Percentiles rank a stretch among this genome's conserved stretches.
phyloP scores from a whole-genome alignment of 2,888 invertebrate species.

The Hemithea aestivaria region DNA sequence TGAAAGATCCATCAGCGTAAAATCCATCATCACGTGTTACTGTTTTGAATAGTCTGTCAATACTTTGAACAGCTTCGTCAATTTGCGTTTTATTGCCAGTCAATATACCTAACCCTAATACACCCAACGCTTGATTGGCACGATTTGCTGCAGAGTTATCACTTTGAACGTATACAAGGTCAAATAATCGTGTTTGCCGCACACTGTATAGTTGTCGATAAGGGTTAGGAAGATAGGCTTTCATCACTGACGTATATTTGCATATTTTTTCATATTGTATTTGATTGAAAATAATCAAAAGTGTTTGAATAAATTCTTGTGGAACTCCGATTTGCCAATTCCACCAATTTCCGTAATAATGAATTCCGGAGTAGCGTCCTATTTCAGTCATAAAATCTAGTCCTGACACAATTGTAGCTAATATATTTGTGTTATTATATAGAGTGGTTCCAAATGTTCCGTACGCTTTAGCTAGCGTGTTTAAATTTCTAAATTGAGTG shows the following conservation, averaged over 20 bases:
- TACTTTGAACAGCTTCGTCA: neutral
- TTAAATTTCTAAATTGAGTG: neutral
- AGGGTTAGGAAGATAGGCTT: neutral
- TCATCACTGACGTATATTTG: neutral
- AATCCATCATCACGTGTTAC: neutral
- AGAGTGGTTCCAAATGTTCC: neutral
- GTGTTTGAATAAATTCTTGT: neutral
- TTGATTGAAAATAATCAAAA: neutral
- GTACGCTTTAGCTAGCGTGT: neutral
- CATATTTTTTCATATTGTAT: neutral
- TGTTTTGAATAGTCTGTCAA: neutral
- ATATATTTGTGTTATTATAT: neutral
- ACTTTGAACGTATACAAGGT: neutral
- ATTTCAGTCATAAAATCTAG: neutral
- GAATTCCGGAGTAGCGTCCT: neutral
- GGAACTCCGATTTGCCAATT: neutral
- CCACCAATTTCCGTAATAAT: neutral
- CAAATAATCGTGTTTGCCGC: too few relatives aligned
- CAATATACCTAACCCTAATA: neutral
- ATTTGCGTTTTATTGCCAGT: neutral
- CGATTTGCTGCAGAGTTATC: neutral
- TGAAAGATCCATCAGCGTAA: constrained; percentile 1
- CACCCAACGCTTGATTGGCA: neutral
- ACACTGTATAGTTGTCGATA: neutral
- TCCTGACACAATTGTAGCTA: neutral